Conservation (phyloP, 2,888 invertebrate species). For the Epiblema foenella region DNA sequence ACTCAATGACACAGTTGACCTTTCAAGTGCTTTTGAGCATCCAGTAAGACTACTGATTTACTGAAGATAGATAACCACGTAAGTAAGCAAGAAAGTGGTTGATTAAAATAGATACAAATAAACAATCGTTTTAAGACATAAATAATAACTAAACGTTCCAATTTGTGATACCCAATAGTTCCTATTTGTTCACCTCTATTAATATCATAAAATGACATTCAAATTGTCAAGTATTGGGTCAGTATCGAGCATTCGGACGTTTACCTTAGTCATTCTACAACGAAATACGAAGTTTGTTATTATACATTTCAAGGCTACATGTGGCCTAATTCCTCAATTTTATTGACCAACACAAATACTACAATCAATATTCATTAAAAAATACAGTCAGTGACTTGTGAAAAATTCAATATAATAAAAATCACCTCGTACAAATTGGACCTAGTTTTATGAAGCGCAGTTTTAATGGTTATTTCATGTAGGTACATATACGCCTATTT, state of each 20-base stretch:
- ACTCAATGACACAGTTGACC: slow-evolving; percentile 1
- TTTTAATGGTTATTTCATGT: slow-evolving; percentile 24
- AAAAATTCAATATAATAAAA: slow-evolving; percentile 26
- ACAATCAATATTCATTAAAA: slow-evolving; percentile 36
- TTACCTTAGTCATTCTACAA: too few species aligned
- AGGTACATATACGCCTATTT: background rate
- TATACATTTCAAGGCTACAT: background rate
- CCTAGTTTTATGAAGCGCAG: slow-evolving; percentile 19
- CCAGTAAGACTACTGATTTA: background rate
- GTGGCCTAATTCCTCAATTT: slow-evolving; percentile 9
- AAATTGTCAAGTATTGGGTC: too few species aligned
- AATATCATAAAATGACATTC: too few species aligned
- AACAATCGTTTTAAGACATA: background rate
- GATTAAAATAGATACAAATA: background rate
- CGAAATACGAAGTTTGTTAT: background rate
- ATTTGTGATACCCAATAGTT: too few species aligned
- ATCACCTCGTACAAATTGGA: slow-evolving; percentile 10
- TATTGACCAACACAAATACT: background rate
- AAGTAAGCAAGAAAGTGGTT: background rate
- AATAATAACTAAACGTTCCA: background rate
- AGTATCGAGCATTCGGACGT: too few species aligned
- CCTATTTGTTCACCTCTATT: too few species aligned
- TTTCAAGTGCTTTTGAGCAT: background rate
- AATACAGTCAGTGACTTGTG: slow-evolving; percentile 27
- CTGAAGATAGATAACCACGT: background rate